Conservation (phyloP, 2,797 vertebrate genomes). For the Microhierax caerulescens region DNA sequence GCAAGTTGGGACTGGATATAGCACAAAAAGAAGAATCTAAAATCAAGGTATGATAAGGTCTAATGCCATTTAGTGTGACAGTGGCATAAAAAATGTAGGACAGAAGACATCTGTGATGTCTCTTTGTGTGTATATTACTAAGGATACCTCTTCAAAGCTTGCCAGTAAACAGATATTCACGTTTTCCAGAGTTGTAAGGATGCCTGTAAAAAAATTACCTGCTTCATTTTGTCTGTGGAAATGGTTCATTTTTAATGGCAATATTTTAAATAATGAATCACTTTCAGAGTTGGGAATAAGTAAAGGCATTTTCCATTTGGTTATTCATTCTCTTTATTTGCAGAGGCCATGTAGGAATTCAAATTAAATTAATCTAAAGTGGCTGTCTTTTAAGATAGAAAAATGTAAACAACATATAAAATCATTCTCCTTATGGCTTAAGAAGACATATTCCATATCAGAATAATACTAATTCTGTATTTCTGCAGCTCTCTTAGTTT, state of each 20-base stretch:
- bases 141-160: background rate
- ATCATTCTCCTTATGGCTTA: background rate
- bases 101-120: constrained; percentile 5
- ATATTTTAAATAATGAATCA: constrained; percentile 42
- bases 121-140: background rate
- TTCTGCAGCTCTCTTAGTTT: background rate
- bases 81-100: constrained; percentile 19
- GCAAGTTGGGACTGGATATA: background rate
- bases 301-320: background rate
- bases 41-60: background rate
- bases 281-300: constrained; percentile 3
- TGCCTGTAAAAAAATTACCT: background rate
- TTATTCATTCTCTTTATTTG: constrained; percentile 34
- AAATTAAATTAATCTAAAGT: constrained; percentile 21
- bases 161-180: background rate
- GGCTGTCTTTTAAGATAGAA: background rate
- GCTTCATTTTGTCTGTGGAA: background rate
- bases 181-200: background rate
- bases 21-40: background rate
- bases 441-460: background rate
- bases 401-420: background rate
- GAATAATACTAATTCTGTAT: background rate
- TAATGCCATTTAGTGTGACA: background rate
- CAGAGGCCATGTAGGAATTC: background rate
- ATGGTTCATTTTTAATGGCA: constrained; percentile 41